Evolutionary conservation across 2,113 vertebrate species (phyloP).

Genomic region (Hipposideros armiger): DNA sequence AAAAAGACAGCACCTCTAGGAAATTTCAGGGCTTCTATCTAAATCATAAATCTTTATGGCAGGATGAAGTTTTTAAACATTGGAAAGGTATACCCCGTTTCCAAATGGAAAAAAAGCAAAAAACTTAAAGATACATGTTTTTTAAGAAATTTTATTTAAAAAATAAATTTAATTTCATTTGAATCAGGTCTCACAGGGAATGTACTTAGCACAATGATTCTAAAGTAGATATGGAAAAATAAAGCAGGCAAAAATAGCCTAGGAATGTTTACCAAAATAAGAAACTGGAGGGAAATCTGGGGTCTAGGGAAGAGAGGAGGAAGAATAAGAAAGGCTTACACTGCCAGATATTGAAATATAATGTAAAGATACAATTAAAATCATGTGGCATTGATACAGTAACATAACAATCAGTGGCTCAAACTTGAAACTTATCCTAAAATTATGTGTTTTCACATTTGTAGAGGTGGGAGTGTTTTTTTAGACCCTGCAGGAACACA

Average conservation of each 20-base stretch:
- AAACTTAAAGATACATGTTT: not conserved
- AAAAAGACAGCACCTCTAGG: not conserved
- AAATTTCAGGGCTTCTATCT: not conserved
- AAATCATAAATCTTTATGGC: not conserved
- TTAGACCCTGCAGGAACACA: not conserved
- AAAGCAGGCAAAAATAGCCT: not conserved
- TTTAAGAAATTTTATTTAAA: slow-evolving; percentile 29
- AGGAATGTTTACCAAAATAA: not conserved
- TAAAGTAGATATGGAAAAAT: not conserved
- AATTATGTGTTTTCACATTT: not conserved
- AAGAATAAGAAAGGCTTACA: not conserved
- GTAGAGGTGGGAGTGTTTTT: not conserved
- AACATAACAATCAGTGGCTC: not conserved
- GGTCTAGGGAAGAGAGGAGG: not conserved
- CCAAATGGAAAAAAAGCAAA: slow-evolving; percentile 10
- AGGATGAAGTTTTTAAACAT: not conserved
- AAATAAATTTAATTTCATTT: slow-evolving; percentile 12
- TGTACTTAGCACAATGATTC: not conserved
- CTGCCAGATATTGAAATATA: not conserved
- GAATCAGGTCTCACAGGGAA: not conserved
- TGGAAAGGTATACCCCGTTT: not conserved
- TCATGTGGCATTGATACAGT: not conserved
- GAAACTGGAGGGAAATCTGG: not conserved
- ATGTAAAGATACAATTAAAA: slow-evolving; percentile 7
- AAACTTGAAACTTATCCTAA: slow-evolving; percentile 9